These are phyloP conservation scores for Oedothorax gibbosus DNA, from an alignment of 1,140 invertebrate species.

Conservation along the genomic window DNA sequence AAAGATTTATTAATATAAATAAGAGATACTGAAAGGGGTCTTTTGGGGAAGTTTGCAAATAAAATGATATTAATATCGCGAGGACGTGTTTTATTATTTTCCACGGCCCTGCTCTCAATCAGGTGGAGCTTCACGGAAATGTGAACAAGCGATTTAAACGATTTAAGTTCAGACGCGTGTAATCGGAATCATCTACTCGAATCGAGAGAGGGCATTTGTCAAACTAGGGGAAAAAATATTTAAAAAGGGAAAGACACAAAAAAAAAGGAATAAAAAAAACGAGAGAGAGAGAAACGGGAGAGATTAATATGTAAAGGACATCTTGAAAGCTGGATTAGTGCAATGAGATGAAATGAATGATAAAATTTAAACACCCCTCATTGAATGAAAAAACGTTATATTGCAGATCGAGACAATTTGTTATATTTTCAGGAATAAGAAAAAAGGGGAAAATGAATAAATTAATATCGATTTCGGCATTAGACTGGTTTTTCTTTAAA, in stretches of 20 bases:
- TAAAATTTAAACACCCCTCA: constrained; percentile 9
- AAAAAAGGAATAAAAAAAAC: not conserved
- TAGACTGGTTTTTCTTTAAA: too few species aligned
- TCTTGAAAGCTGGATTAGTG: constrained; percentile 19
- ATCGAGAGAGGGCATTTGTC: constrained; percentile 19
- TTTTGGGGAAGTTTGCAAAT: constrained; percentile 21
- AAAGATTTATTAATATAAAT: constrained; percentile 55
- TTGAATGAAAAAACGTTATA: too few species aligned
- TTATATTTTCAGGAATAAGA: not conserved
- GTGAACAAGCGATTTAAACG: constrained; percentile 48
- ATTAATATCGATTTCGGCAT: too few species aligned
- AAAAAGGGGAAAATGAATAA: not conserved
- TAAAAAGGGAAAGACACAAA: not conserved
- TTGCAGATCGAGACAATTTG: too few species aligned
- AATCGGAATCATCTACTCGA: constrained; percentile 8
- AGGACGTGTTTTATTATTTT: not conserved
- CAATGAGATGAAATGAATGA: constrained; percentile 10
- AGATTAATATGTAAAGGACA: constrained; percentile 1
- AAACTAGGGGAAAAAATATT: constrained; percentile 18
- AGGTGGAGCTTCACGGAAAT: constrained; percentile 23
- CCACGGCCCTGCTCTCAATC: not conserved
- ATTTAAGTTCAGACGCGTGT: constrained; percentile 35
- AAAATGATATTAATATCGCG: constrained; percentile 52
- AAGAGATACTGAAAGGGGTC: constrained; percentile 2
- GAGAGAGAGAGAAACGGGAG: not conserved